Base-by-base conservation (phyloP, 2,888 invertebrate genomes). In the Ophioninae sp. region DNA sequence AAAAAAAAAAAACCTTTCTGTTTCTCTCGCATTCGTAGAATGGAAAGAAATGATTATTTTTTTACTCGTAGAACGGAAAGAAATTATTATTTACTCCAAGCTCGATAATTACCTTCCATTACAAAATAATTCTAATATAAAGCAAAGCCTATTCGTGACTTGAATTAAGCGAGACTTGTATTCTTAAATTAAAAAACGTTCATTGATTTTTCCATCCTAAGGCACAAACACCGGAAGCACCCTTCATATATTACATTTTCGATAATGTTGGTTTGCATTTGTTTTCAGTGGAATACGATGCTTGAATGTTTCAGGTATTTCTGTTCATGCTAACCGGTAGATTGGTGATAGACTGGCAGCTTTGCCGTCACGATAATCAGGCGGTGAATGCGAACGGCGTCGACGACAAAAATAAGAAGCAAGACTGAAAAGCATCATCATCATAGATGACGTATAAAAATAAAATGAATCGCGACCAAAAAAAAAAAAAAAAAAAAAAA, bases 281-380 rank as follows among this genome's bases (percentile, higher is more conserved):
- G 5, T 10, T 75, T 20, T 1, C 6, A 21, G 13, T 10, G 37
- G 23, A 23, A 72, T 20, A 37, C 62, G 2, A 20, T 73, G 76
- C 72, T 77, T n/a, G 8, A 56, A 81, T 83, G 85, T 87, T 90
- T 86, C 88, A 94, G 94, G 94, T 95, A 69, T 98, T 98, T 93
- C 96, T 98, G 92, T 98, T 98, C 92, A 98, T 98, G 97, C 94
- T 98, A 68, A 96, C 96, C 87, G 98, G 98, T 84, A 95, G 98
- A 87, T 94, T 98, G 85, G 97, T 98, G 30, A 98, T 98, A 84
- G 98, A 95, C 89, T 95, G 94, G 93, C 96, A 96, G 89, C 92
- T 95, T 30, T 94, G 94, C 86, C 92, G 94, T 83, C 94, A 94
- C 88, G 91, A 92, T 17, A 89, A 90, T 74, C 91, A 91, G 80